Evolutionary conservation across 2,797 vertebrate genomes (phyloP), one percentile per base, ranked within the genome.

Genomic region (Syngnathus acus): DNA sequence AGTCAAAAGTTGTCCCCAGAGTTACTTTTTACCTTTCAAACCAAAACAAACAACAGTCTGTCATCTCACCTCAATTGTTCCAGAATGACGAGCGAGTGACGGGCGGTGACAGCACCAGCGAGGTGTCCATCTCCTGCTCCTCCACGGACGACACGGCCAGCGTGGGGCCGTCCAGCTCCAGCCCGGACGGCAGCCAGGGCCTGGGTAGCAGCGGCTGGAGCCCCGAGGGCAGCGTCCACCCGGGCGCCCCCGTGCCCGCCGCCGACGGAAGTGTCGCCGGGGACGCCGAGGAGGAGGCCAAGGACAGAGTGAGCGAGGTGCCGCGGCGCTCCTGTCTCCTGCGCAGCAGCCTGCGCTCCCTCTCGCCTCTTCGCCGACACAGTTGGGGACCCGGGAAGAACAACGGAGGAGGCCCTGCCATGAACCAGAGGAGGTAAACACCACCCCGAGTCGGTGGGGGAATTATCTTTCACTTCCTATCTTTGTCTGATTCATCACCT

Each of bases 351-450:
- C 84, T 91, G 67, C 92, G 94, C 60, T 94, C 95, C 0, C 82
- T 94, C 53, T 98, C 96, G 0, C 95, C 97, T 0, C 95, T 94
- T 72, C 93, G 96, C 1, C 92, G 97, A 48, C 96, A 99, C 87
- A 99, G 96, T 78, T 99, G 97, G 97, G 95, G 94, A 13, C 96
- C 97, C 0, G 94, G 95, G 0, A 98, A 96, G 81, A 95, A 95
- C 2, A 77, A 82, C 82, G 90, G 84, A 77, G 92, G 81, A 0
- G 93, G 94, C 59, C 75, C 87, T 2, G 95, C 96, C 64, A 95
- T 98, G 90, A 96, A 93, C 82, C 94, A 95, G 61, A 92, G 96
- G 74, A 98, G 96, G 96, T 98, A 82, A 84, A 78, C 13, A 16
- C 23, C 4, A 4, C 32, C 32, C 32, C 32, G 32, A 32, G 32